Base-by-base conservation (phyloP, 2,888 invertebrate species). In the Clistopyga incitator region DNA sequence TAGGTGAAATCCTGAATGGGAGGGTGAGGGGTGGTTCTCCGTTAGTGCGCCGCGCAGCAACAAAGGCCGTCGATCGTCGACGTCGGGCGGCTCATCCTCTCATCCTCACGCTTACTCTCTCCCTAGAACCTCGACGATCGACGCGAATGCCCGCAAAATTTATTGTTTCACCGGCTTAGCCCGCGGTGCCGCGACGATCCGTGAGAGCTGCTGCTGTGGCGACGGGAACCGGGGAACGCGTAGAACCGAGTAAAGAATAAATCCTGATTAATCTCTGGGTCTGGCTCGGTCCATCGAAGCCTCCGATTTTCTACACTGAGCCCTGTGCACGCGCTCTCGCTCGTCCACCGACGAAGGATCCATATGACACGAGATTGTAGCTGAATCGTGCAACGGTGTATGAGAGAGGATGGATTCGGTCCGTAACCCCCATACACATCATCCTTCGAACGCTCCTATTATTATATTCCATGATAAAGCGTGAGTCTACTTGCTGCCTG, bases 181-280 rank as follows among this genome's bases (percentile, higher is more conserved):
- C 89, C 84, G 84, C 52, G 42, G 75, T 64, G 54, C 65, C 54
- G 13, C 72, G 45, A 75, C 75, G 59, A 61, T 47, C 71, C 59
- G 74, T 38, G 18, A 47, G 34, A 61, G 59, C 67, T 18, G 52
- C 45, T 68, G 50, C 52, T 52, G 74, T 67, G 61, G 68, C 61
- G 52, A 54, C 25, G 45, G 20, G 56, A n/a, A 61, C 54, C 50
- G 67, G n/a, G 67, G 23, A 47, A 47, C 15, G 42, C 25, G 47
- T 11, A 70, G 67, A 34, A 81, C 45, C 74, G 74, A 59, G 76
- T 75, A 91, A 91, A 90, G 91, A 91, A 91, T 92, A 91, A 91
- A 92, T 92, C 90, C 90, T 90, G 92, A 92, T 92, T 92, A 92
- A 92, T 92, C 91, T 92, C 89, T 89, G 88, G 88, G 89, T 88